phyloP scores from a whole-genome alignment of 2,888 invertebrate species.

The Lucinisca nassula region DNA sequence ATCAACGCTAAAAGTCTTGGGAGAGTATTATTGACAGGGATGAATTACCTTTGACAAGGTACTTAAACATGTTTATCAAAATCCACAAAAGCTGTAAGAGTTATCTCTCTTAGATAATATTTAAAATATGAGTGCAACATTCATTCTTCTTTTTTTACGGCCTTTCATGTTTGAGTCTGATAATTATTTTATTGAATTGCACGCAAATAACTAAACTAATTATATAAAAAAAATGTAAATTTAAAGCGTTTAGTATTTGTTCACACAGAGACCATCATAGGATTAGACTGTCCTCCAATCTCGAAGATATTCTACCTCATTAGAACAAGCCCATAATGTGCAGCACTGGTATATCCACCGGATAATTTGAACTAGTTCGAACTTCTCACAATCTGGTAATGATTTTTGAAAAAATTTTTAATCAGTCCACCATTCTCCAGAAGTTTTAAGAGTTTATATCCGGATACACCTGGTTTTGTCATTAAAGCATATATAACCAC shows the following conservation, averaged over 20 bases:
- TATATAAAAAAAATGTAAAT: neutral
- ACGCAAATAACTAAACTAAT: neutral
- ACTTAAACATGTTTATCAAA: too few species aligned
- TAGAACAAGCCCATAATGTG: neutral
- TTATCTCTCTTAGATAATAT: neutral
- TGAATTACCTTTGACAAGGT: too few species aligned
- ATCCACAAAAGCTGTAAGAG: neutral
- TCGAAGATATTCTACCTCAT: neutral
- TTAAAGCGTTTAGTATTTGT: neutral
- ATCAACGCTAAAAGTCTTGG: too few species aligned
- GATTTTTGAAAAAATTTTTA: neutral
- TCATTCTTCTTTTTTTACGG: neutral
- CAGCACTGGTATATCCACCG: neutral
- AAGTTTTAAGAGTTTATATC: neutral
- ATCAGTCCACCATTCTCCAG: neutral
- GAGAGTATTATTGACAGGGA: too few species aligned
- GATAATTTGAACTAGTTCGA: too few species aligned
- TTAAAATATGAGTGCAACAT: neutral
- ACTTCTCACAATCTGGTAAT: neutral
- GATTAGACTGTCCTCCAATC: neutral
- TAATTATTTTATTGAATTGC: neutral
- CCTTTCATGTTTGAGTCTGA: neutral
- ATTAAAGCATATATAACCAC: constrained; percentile 36
- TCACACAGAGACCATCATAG: neutral
- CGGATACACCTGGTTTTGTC: constrained; percentile 1